These are phyloP conservation scores for Oxyura jamaicensis DNA, from an alignment of 2,113 vertebrate species.

Conservation along the genomic window DNA sequence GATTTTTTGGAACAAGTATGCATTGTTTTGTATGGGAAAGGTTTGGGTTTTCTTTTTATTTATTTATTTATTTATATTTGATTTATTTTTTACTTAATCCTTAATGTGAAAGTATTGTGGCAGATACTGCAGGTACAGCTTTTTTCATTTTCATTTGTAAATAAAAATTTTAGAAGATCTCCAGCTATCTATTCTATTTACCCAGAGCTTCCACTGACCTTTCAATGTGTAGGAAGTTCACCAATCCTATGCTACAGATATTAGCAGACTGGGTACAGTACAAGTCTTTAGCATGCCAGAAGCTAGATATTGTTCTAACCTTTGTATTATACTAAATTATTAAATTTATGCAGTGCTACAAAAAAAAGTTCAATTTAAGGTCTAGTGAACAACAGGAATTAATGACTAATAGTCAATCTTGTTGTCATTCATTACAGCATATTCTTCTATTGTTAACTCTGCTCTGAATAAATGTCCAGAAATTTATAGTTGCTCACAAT, in stretches of 20 bases:
- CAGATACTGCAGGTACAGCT: neutral
- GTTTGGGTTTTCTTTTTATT: neutral
- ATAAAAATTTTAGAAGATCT: neutral
- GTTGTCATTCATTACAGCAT: neutral
- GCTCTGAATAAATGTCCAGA: neutral
- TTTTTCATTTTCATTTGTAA: neutral
- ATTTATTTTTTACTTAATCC: neutral
- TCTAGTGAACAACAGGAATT: neutral
- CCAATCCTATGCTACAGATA: neutral
- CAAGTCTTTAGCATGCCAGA: neutral
- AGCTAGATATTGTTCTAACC: neutral
- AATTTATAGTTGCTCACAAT: neutral
- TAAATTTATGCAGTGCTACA: neutral
- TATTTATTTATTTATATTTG: neutral
- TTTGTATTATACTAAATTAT: neutral
- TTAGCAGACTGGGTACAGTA: neutral
- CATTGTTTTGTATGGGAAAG: neutral
- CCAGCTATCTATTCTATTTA: neutral
- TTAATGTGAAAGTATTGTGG: neutral
- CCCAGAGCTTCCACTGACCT: neutral
- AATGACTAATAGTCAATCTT: neutral
- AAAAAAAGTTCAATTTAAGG: neutral
- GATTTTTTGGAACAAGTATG: neutral
- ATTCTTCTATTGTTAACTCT: neutral
- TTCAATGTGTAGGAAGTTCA: neutral